A percentile compares a stretch with the other conserved stretches of the same genome.
These are phyloP conservation scores for Yponomeuta plumbellus DNA, from an alignment of 2,888 invertebrate genomes.

Conservation along the genomic window DNA sequence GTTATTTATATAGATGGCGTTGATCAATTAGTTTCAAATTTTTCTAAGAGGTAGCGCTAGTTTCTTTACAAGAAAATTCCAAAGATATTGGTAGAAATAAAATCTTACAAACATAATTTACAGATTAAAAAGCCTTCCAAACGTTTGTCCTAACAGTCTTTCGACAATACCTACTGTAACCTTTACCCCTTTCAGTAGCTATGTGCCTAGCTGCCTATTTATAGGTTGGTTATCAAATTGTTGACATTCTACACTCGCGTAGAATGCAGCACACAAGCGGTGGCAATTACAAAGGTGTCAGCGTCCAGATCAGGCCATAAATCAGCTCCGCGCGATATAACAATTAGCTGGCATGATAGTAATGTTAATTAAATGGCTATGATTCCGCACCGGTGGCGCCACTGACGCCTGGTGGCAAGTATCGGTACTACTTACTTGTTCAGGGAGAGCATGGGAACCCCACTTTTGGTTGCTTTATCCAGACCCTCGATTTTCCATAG, in stretches of 20 bases:
- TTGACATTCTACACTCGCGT: constrained; percentile 42
- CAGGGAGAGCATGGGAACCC: not conserved
- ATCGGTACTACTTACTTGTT: constrained; percentile 34
- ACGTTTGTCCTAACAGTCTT: not conserved
- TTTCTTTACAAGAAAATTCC: constrained; percentile 3
- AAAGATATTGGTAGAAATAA: not conserved
- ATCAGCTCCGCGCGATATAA: constrained; percentile 75
- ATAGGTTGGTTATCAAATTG: constrained; percentile 4
- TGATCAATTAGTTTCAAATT: constrained; percentile 29
- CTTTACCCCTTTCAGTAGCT: not conserved
- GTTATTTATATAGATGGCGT: constrained; percentile 44
- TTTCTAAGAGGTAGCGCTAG: constrained; percentile 42
- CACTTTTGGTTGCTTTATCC: not conserved
- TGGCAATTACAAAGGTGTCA: constrained; percentile 71
- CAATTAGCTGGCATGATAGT: constrained; percentile 76
- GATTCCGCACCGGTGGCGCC: constrained; percentile 49
- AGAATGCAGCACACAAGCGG: constrained; percentile 35
- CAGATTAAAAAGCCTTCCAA: not conserved
- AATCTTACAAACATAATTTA: not conserved
- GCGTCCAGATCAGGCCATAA: constrained; percentile 67
- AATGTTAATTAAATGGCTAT: constrained; percentile 75
- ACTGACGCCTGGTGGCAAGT: constrained; percentile 29
- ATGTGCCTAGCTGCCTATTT: not conserved
- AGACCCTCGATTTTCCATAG: too few relatives aligned
- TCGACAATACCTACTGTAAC: not conserved